Evolutionary conservation across 2,113 vertebrate species (phyloP).

Genomic region (Cryptomyrus ogoouensis): DNA sequence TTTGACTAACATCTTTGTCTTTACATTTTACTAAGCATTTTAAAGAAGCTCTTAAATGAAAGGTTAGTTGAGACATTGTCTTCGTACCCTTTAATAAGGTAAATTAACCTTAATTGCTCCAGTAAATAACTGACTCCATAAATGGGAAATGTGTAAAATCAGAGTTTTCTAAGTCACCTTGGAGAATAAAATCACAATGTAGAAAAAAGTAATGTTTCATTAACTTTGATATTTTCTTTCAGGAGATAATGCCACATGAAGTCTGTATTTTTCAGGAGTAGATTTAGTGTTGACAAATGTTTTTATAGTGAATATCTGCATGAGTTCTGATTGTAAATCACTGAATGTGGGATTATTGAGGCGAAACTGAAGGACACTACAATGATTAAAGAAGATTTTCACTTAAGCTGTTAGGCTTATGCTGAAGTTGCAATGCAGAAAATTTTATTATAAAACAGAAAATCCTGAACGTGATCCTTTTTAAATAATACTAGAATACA

Average conservation of each 20-base stretch:
- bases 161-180: constrained; percentile 8
- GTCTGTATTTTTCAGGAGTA: neutral
- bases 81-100: neutral
- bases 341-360: neutral
- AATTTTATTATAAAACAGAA: neutral
- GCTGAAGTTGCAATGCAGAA: neutral
- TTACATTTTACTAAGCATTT: neutral
- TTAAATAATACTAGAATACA: neutral
- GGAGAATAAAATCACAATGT: constrained; percentile 1
- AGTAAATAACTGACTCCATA: neutral
- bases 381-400: neutral
- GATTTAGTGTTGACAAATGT: neutral
- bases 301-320: neutral
- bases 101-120: constrained; percentile 11
- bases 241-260: neutral
- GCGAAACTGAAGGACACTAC: neutral
- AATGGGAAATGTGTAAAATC: neutral
- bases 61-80: neutral
- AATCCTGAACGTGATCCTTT: neutral
- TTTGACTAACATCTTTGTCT: neutral
- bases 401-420: neutral
- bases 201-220: constrained; percentile 1
- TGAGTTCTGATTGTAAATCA: neutral
- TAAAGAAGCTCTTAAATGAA: neutral
- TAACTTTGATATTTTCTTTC: constrained; percentile 9